Percentiles rank a stretch among this genome's conserved stretches.
phyloP scores from a whole-genome alignment of 1,140 invertebrate genomes.

The Bombus turneri region DNA sequence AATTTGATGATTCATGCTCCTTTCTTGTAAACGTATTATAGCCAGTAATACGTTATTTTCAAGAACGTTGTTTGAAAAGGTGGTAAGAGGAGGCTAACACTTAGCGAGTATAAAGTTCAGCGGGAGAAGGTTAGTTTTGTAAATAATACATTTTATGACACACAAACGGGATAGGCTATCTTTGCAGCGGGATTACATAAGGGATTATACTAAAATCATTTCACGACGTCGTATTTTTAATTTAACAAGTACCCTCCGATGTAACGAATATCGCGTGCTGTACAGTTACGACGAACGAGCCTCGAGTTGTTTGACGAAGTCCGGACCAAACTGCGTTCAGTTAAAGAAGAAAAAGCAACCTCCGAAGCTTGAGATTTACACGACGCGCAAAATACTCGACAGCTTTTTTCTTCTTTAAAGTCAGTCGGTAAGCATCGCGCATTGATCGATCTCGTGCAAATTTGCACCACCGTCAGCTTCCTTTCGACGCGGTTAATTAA shows the following conservation, averaged over 20 bases:
- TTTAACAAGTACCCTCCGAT: slow-evolving; percentile 16
- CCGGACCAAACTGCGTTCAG: background rate
- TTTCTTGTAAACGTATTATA: background rate
- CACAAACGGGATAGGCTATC: background rate
- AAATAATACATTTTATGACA: background rate
- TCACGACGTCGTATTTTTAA: slow-evolving; percentile 42
- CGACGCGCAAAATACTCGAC: slow-evolving; percentile 31
- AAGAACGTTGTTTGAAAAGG: too few relatives aligned
- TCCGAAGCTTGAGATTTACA: slow-evolving; percentile 45
- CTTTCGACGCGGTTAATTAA: slow-evolving; percentile 67
- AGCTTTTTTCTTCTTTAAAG: slow-evolving; percentile 19
- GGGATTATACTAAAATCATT: slow-evolving; percentile 5
- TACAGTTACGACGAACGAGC: slow-evolving; percentile 1
- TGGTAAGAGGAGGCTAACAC: background rate
- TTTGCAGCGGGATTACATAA: background rate
- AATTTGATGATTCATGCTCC: slow-evolving; percentile 15
- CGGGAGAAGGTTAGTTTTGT: background rate
- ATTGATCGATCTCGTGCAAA: slow-evolving; percentile 56
- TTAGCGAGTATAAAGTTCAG: background rate
- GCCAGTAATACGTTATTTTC: background rate
- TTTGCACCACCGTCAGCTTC: slow-evolving; percentile 65
- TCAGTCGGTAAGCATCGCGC: slow-evolving; percentile 17
- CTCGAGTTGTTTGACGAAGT: slow-evolving; percentile 27
- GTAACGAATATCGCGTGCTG: background rate
- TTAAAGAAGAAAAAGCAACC: slow-evolving; percentile 18